Base-by-base conservation (phyloP, 2,888 invertebrate species). In the Drosophila atripex region DNA sequence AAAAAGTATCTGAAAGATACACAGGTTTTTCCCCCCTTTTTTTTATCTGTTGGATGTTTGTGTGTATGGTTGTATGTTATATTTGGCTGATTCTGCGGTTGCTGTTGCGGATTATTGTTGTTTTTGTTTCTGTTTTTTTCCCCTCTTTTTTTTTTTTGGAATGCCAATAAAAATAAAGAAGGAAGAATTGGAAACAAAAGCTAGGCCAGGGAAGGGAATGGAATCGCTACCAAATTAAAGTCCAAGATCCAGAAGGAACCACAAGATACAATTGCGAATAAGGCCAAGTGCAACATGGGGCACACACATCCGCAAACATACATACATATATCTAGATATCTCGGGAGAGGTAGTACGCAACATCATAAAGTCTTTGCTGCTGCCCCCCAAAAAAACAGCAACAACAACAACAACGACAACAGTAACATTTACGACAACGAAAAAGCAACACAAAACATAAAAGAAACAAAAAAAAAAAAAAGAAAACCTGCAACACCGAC, bases 271-370 rank as follows among this genome's bases (percentile, higher is more conserved):
- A 72, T 71, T 55, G 55, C 58, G 55, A 82, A 77, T 72, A 71
- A 72, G 75, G 76, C 86, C 88, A 86, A 86, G 86, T 79, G 88
- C 84, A 84, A 84, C 71, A 77, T n/a, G n/a, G n/a, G n/a, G n/a
- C n/a, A n/a, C n/a, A n/a, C n/a, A n/a, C n/a, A n/a, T n/a, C n/a
- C n/a, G n/a, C n/a, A n/a, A 14, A 61, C 14, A 57, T 30, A 41
- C n/a, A n/a, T n/a, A 46, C 18, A 41, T 58, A 55, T 32, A 35
- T 21, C 41, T 35, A 46, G 18, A 56, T 18, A 56, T 46, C 16
- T 60, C 4, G 16, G 21, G 12, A 52, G 52, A 63, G 50, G 39
- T 57, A 68, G 46, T 57, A 69, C 52, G 60, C 68, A 73, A 76
- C 73, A 58, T 55, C 64, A 78, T 69, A 65, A 78, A 70, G 64